Percentiles rank a stretch among this genome's conserved stretches.
Conservation (phyloP, 2,888 invertebrate species). For the Lasius fuliginosus region DNA sequence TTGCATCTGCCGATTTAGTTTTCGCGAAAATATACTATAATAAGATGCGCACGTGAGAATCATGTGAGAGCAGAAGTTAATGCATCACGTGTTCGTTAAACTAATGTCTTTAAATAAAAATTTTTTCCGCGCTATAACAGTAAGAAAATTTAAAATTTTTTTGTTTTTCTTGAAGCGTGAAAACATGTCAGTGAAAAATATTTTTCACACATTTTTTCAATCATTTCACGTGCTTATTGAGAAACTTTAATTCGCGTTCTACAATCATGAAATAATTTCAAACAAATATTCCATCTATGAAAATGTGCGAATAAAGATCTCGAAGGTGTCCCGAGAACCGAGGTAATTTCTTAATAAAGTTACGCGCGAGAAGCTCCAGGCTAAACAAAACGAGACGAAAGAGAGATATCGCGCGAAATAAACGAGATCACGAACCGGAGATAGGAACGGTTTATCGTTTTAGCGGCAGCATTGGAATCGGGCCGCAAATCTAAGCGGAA, state of each 20-base stretch:
- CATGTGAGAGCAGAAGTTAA: not conserved
- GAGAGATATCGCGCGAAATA: not conserved
- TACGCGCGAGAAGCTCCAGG: not conserved
- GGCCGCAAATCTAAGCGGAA: conserved; percentile 25
- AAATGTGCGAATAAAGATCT: not conserved
- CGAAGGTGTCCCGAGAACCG: not conserved
- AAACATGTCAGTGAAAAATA: not conserved
- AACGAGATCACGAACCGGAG: not conserved
- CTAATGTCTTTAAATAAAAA: not conserved
- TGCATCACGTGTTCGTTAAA: not conserved
- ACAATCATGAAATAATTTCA: not conserved
- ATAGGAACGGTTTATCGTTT: not conserved
- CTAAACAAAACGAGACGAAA: not conserved
- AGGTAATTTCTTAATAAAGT: conserved; percentile 7
- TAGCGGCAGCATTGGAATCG: conserved; percentile 12
- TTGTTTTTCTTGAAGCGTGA: not conserved
- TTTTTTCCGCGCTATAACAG: not conserved
- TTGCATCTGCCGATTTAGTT: not conserved
- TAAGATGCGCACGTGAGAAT: not conserved
- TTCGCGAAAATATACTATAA: not conserved
- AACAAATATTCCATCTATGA: not conserved
- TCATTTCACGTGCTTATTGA: not conserved
- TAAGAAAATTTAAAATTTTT: not conserved
- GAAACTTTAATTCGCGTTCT: not conserved
- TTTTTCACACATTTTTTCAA: not conserved